Percentiles rank a stretch among this genome's conserved stretches.
Evolutionary conservation across 2,113 vertebrate species (phyloP).

Genomic region (Cacatua alba): DNA sequence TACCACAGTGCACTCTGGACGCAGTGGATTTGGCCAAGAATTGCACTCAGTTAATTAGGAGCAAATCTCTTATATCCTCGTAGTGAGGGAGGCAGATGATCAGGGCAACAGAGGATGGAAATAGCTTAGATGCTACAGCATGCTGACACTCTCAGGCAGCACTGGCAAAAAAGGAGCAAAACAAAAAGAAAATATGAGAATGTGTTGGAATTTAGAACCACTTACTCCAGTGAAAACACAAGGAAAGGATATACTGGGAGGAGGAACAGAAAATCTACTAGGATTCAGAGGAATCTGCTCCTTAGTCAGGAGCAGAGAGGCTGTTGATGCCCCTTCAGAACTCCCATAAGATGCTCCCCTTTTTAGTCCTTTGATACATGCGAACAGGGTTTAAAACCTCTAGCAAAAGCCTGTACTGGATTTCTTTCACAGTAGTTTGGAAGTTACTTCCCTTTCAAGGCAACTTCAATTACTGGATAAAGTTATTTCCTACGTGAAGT

Average conservation of each 20-base stretch:
- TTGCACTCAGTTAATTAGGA: conserved; percentile 15
- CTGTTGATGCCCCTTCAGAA: background rate
- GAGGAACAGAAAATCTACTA: background rate
- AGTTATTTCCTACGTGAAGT: background rate
- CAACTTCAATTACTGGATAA: background rate
- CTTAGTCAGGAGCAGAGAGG: background rate
- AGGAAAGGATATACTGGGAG: background rate
- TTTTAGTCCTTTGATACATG: background rate
- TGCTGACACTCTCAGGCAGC: background rate
- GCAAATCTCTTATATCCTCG: conserved; percentile 26
- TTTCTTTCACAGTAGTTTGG: background rate
- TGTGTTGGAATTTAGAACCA: background rate
- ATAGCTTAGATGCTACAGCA: background rate
- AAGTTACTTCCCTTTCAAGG: background rate
- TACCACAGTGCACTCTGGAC: background rate
- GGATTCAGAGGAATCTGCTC: background rate
- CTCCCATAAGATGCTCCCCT: background rate
- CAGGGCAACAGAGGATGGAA: background rate
- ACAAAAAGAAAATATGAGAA: background rate
- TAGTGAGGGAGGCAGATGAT: background rate
- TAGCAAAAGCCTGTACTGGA: background rate
- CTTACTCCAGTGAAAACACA: background rate
- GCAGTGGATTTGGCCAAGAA: conserved; percentile 10
- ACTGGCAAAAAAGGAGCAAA: background rate
- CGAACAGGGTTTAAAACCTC: background rate